Evolutionary conservation across 2,797 vertebrate genomes (phyloP), one percentile per base, ranked within the genome.

Genomic region (Micropoecilia bifurca): DNA sequence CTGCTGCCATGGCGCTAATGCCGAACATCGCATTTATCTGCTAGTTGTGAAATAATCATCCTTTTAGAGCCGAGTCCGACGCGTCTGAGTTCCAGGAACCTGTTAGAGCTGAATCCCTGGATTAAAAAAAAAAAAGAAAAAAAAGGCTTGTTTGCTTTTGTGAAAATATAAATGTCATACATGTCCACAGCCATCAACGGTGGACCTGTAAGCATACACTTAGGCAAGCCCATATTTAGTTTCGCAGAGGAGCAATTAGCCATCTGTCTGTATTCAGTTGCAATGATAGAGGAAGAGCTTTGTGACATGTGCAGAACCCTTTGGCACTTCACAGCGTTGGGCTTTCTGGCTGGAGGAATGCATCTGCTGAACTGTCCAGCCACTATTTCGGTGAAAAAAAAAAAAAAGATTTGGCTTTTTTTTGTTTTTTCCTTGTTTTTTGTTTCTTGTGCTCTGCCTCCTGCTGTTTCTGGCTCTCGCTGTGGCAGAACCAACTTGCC

Each of bases 401-500:
- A 33, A 33, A 1, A 33, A 33, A 78, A 83, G 78, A 88, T 16
- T 59, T 63, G 72, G 83, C 90, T 84, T 85, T 66, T 89, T 87
- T 71, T 71, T 63, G 75, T 69, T 63, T 75, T 61, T 30, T 30
- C 10, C 0, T 33, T 61, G 28, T 33, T 33, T 61, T 25, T 53
- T 25, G 59, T 63, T 71, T 43, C 77, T 74, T 78, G 10, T 66
- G 43, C 71, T 3, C 47, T 57, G 30, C 1, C 77, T 77, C 73
- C 48, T 74, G 73, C 57, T 5, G 61, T 79, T 47, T 63, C 73
- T 78, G 81, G 71, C 88, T 86, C 82, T 89, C 1, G 30, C 82
- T 85, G 61, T 88, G 88, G 89, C 88, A 90, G 87, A 90, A 90
- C 85, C 80, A 87, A 91, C 91, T 91, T 90, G 85, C 85, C 57